Base-by-base conservation (phyloP, 2,113 vertebrate genomes). In the Tetraodon nigroviridis region DNA sequence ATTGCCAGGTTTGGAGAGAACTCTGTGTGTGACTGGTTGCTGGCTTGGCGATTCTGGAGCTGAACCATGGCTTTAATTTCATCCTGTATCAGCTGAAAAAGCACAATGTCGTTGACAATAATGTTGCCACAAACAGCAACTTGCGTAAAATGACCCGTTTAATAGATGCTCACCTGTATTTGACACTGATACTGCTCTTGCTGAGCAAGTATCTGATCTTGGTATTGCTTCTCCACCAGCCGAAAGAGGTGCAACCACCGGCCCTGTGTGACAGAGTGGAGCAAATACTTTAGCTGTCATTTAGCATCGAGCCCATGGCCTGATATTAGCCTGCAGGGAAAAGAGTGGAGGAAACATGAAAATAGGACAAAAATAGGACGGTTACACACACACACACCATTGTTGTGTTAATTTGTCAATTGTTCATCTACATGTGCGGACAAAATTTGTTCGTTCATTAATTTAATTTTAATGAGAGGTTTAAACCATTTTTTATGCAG, bases 161-260 rank as follows among this genome's bases (percentile, higher is more conserved):
- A 50, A 64, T 3, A 16, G 19, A 15, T 71, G 87, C 37, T 69
- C 3, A 87, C 95, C 82, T 97, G 94, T 76, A 98, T 94, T 78
- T 98, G 96, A 81, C 89, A 92, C 89, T 93, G 92, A 81, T 98
- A 96, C 61, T 96, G 93, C 45, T 94, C 94, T 80, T 96, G 95
- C 82, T 97, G 97, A 63, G 92, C 92, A 7, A 89, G 84, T 58
- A 97, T 95, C 76, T 97, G 95, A 16, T 95, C 92, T 69, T 96
- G 94, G 74, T 94, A 96, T 86, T 96, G 95, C 67, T 92, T 94
- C 82, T 98, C 95, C 58, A 97, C 93, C 80, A 94, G 85, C 67
- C 83, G 91, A 84, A 99, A 90, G 1, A 99, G 91, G 24, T 95
- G 93, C 10, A 96, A 73, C 95, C 95, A 99, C 81, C 91, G 92